Conservation (phyloP, 2,888 invertebrate species). For the Netelia fuscicornis region DNA sequence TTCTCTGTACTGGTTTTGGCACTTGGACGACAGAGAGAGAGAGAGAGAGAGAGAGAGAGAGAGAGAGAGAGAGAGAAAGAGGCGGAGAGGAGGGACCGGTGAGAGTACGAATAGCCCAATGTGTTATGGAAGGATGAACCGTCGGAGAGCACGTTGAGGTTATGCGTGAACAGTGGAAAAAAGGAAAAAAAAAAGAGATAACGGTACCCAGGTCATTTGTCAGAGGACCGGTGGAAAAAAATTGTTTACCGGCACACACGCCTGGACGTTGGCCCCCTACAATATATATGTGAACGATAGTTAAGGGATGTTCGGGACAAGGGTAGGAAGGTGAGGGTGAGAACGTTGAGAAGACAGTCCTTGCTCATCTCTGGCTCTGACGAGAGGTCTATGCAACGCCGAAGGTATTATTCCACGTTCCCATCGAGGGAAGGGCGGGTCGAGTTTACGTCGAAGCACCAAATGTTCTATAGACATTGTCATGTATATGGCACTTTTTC, state of each 20-base stretch:
- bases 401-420: slow-evolving; percentile 22
- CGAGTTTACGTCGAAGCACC: not conserved
- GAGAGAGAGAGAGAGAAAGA: too few species aligned
- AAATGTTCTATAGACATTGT: not conserved
- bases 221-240: slow-evolving; percentile 43
- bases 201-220: slow-evolving; percentile 47
- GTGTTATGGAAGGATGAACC: slow-evolving; percentile 21
- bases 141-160: slow-evolving; percentile 15
- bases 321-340: not conserved
- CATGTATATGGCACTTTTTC: not conserved
- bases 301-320: not conserved
- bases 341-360: slow-evolving; percentile 22
- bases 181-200: slow-evolving; percentile 14
- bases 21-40: slow-evolving; percentile 21
- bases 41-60: too few species aligned
- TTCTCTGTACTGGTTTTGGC: slow-evolving; percentile 25
- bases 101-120: slow-evolving; percentile 7
- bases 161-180: slow-evolving; percentile 15
- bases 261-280: slow-evolving; percentile 14
- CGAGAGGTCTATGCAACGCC: not conserved
- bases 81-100: not conserved
- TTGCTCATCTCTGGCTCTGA: slow-evolving; percentile 8
- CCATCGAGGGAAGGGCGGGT: not conserved
- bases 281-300: not conserved
- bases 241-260: slow-evolving; percentile 44